Evolutionary conservation across 2,797 vertebrate species (phyloP), one percentile per base, ranked within the genome.

Genomic region (Podargus strigoides): DNA sequence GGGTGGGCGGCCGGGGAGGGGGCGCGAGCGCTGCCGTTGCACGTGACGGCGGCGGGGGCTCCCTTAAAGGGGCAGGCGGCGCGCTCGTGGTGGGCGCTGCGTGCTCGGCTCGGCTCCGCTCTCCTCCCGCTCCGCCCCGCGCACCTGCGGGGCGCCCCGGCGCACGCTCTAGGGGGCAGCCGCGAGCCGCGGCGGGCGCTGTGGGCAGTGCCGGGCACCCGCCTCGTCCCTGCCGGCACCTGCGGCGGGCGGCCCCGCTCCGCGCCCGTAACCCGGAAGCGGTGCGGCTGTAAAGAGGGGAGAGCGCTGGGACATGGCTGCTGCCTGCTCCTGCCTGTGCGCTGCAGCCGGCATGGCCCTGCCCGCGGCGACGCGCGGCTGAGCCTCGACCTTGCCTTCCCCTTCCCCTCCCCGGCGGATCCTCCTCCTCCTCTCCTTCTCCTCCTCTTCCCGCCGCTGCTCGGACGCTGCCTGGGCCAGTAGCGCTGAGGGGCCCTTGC

Each of bases 181-280:
- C 53, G 81, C 15, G 81, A 69, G 75, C 41, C 12, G 50, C 63
- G 23, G 34, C 46, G 66, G 36, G 56, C 14, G 72, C 58, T 7
- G 67, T 9, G 41, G 75, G 56, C 28, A 37, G 72, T 6, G n/a
- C 42, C 27, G 49, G 56, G 63, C 56, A 14, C 46, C 67, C 50
- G 77, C 67, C 67, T 37, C 72, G 47, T n/a, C 39, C 49, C 74
- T 59, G 59, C n/a, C 80, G 37, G 70, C 82, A 81, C 75, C 80
- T 80, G 77, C 84, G 69, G 74, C 64, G 50, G 63, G 69, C 64
- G 64, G 83, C 52, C 85, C 73, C 89, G 80, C 90, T 72, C 87
- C 56, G 67, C 52, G 52, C 39, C 81, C 67, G 66, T 95, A 82
- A 97, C 94, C 95, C 95, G 95, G 95, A 97, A 96, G 94, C 88